Base-by-base conservation (phyloP, 2,113 vertebrate genomes). In the Seriola dumerili region DNA sequence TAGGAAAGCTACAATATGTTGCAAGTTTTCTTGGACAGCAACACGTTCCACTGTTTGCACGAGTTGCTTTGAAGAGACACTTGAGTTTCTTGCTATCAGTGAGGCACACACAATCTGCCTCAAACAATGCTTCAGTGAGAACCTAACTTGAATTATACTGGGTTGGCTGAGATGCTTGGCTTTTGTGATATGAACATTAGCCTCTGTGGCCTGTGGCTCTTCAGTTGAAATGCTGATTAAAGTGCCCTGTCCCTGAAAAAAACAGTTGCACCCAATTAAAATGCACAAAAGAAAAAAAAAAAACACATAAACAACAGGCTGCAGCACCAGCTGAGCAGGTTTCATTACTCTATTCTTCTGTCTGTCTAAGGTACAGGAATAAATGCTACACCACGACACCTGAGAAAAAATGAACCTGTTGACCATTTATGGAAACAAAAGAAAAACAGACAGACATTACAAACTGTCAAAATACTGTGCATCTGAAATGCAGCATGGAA, bases 191-290 rank as follows among this genome's bases (percentile, higher is more conserved):
- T 64, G 42, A 85, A 88, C 50, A 77, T 78, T 78, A 61, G 50
- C 76, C 78, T 76, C 64, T 72, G 80, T 78, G 85, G 40, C 69
- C 68, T 89, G 34, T 76, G 72, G 58, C 78, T 87, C 42, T 65
- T 73, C 9, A 70, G 74, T 58, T 50, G 48, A 87, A 85, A 67
- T 44, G 66, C 77, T 88, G 73, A 89, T 88, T 86, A 75, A 89
- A 86, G 74, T 73, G 83, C 75, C 77, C 34, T 61, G 69, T 77
- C 67, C 63, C 61, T 68, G 57, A 82, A 78, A 85, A 90, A 71
- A 58, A 67, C 67, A 81, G 52, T 34, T 66, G 57, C 21, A 63
- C 11, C 83, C 70, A 91, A 92, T 90, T 91, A 90, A 87, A 88
- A 75, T 63, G 21, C 44, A 85, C 32, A 42, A 42, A 42, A 42